Conservation (phyloP, 2,113 vertebrate species). For the Erythrolamprus reginae region DNA sequence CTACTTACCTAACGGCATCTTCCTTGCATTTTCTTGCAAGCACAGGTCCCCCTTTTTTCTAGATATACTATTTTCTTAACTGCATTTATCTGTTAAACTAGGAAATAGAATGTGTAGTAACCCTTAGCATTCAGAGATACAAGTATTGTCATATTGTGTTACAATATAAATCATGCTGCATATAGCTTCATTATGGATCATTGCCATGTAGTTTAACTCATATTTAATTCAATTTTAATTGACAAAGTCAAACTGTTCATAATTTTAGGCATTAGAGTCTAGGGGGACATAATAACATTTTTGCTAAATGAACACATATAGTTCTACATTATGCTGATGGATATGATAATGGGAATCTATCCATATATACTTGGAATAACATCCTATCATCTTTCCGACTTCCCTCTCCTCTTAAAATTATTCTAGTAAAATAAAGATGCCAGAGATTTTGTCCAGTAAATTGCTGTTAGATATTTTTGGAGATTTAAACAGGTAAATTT, state of each 20-base stretch:
- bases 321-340: neutral
- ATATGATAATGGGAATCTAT: neutral
- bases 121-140: neutral
- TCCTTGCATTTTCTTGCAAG: neutral
- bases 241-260: neutral
- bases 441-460: neutral
- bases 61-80: neutral
- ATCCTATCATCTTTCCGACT: no score
- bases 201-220: neutral
- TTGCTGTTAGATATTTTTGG: neutral
- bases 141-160: neutral
- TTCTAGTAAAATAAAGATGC: neutral
- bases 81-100: neutral
- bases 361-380: neutral
- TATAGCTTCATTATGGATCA: neutral
- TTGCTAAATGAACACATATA: neutral
- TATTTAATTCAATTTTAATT: neutral
- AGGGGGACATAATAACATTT: neutral
- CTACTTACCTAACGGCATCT: no score
- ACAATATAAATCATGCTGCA: neutral
- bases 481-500: neutral
- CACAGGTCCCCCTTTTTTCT: neutral
- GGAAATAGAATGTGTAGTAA: neutral
- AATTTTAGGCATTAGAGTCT: neutral
- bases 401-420: no score